Evolutionary conservation across 37 sponge, comb jelly and placozoan genomes (phyloP).

Genomic region (Theonella swinhoei): DNA sequence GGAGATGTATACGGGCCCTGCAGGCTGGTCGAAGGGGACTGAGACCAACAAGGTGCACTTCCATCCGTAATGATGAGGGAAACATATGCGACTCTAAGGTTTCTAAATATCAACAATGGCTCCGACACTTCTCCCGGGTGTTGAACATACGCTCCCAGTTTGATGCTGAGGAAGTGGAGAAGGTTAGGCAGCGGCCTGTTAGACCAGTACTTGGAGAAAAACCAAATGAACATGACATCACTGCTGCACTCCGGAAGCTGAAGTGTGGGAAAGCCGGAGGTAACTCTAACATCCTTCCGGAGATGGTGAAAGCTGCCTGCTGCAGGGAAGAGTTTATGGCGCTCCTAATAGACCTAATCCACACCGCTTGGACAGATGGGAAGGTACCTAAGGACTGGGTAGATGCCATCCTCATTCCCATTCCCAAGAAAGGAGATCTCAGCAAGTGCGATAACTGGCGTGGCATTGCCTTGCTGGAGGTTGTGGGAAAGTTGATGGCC

Average conservation of each 20-base stretch:
- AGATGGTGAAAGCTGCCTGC: constrained; percentile 18
- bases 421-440: constrained; percentile 3
- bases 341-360: too few species aligned
- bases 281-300: constrained; percentile 2
- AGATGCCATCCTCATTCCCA: constrained; percentile 16
- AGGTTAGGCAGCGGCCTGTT: background rate
- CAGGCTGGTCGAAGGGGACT: constrained; percentile 3
- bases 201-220: background rate
- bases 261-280: constrained; percentile 38
- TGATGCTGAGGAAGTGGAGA: background rate
- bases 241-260: too few species aligned
- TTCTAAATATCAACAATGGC: constrained; percentile 12
- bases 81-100: background rate
- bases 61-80: constrained; percentile 15
- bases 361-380: too few species aligned
- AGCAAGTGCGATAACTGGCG: constrained; percentile 15
- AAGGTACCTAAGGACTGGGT: background rate
- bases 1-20: constrained; percentile 11
- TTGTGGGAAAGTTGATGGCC: constrained; percentile 25
- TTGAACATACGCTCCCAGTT: constrained; percentile 23
- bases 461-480: constrained; percentile 16
- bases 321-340: too few species aligned
- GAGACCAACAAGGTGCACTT: background rate
- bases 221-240: too few species aligned
- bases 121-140: constrained; percentile 9